Evolutionary conservation across 2,888 invertebrate genomes (phyloP).

Genomic region (Megastigmus dorsalis): DNA sequence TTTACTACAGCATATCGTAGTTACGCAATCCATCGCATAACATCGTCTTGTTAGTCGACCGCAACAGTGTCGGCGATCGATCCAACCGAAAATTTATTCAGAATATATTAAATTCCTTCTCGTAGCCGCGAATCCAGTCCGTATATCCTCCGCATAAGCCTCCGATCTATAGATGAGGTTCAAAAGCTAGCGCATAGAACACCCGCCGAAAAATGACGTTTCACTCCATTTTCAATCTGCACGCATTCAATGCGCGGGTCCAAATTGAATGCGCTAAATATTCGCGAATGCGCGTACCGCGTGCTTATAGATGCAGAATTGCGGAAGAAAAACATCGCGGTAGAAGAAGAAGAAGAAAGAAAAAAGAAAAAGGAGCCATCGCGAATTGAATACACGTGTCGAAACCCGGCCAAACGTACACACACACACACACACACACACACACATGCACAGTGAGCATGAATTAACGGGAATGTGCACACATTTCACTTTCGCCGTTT

Average conservation of each 20-base stretch:
- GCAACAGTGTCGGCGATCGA: too few species aligned
- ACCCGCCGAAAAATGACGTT: slow-evolving; percentile 21
- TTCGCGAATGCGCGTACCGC: too few species aligned
- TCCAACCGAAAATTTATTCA: too few species aligned
- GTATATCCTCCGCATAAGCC: too few species aligned
- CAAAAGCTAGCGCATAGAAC: too few species aligned
- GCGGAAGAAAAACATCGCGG: slow-evolving; percentile 14
- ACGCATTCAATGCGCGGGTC: not conserved
- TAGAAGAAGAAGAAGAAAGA: not conserved
- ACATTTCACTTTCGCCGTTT: slow-evolving; percentile 20
- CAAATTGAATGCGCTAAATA: too few species aligned
- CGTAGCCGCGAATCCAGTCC: too few species aligned
- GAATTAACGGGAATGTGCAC: slow-evolving; percentile 31
- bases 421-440: not conserved
- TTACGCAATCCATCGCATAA: too few species aligned
- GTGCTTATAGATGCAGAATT: not conserved
- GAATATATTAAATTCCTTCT: too few species aligned
- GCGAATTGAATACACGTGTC: slow-evolving; percentile 1
- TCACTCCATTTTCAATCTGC: slow-evolving; percentile 11
- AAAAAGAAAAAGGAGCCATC: too few species aligned
- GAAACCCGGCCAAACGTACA: not conserved
- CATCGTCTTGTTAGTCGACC: too few species aligned
- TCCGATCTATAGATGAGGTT: not conserved
- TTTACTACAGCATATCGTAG: too few species aligned
- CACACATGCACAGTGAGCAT: not conserved